Evolutionary conservation across 2,797 vertebrate genomes (phyloP).

Genomic region (Cirrhinus mrigala): DNA sequence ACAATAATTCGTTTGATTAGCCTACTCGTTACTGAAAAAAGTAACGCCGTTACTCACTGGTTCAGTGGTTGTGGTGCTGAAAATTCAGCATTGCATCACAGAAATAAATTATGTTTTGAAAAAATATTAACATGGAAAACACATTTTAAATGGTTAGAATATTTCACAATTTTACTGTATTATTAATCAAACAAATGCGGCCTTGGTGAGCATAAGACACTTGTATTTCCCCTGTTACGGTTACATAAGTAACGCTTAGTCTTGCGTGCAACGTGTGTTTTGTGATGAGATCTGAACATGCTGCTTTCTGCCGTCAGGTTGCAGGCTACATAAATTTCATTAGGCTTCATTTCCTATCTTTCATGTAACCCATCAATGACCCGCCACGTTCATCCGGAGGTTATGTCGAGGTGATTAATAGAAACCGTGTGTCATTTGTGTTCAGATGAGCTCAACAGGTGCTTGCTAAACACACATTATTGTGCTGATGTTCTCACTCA

Average conservation of each 20-base stretch:
- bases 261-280: background rate
- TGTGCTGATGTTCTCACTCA: background rate
- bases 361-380: constrained; percentile 8
- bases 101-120: too few relatives aligned
- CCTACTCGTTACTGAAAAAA: too few relatives aligned
- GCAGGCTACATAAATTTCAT: background rate
- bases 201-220: background rate
- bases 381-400: background rate
- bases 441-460: constrained; percentile 22
- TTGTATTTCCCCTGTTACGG: background rate
- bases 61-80: too few relatives aligned
- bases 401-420: background rate
- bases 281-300: background rate
- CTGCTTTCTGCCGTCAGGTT: background rate
- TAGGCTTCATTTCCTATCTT: background rate
- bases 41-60: too few relatives aligned
- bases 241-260: background rate
- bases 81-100: too few relatives aligned
- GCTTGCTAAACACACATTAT: background rate
- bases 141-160: background rate
- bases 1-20: too few relatives aligned
- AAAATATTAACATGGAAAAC: background rate
- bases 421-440: background rate
- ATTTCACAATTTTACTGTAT: background rate
- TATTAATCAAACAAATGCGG: background rate